These are phyloP conservation scores for Plestiodon gilberti DNA, from an alignment of 2,113 vertebrate species.

Conservation along the genomic window DNA sequence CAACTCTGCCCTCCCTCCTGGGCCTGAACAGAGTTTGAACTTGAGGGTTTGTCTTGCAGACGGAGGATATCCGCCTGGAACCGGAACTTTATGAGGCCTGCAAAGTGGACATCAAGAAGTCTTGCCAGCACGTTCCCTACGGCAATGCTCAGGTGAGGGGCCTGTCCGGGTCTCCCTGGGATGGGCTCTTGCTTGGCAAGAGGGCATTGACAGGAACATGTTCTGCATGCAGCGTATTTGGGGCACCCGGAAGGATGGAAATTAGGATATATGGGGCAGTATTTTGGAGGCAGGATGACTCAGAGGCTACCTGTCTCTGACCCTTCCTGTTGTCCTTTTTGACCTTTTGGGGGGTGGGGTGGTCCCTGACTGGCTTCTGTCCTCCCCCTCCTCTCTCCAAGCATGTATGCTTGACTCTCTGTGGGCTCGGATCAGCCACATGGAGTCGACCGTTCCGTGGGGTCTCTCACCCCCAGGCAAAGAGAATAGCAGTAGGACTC, in stretches of 20 bases:
- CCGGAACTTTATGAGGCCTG: constrained; percentile 93
- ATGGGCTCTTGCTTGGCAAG: background rate
- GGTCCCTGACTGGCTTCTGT: too few relatives aligned
- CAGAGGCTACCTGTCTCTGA: background rate
- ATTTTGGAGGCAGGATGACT: too few relatives aligned
- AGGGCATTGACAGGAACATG: background rate
- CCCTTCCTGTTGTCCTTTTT: background rate
- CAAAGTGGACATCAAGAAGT: constrained; percentile 87
- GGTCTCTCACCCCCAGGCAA: too few relatives aligned
- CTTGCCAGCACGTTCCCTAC: constrained; percentile 89
- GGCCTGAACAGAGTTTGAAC: background rate
- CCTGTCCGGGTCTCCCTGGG: constrained; percentile 6
- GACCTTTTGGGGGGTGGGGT: background rate
- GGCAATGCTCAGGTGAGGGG: constrained; percentile 92
- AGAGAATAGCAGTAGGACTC: too few relatives aligned
- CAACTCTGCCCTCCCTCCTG: background rate
- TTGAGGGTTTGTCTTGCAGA: constrained; percentile 73
- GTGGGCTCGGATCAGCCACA: too few relatives aligned
- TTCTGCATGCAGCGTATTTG: background rate
- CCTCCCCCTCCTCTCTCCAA: too few relatives aligned
- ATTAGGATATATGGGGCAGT: too few relatives aligned
- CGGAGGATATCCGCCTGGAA: constrained; percentile 95
- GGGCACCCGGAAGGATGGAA: too few relatives aligned
- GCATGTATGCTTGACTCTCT: too few relatives aligned
- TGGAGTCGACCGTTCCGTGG: too few relatives aligned